These are phyloP conservation scores for Apteryx owenii DNA, from an alignment of 2,113 vertebrate genomes.

Conservation along the genomic window DNA sequence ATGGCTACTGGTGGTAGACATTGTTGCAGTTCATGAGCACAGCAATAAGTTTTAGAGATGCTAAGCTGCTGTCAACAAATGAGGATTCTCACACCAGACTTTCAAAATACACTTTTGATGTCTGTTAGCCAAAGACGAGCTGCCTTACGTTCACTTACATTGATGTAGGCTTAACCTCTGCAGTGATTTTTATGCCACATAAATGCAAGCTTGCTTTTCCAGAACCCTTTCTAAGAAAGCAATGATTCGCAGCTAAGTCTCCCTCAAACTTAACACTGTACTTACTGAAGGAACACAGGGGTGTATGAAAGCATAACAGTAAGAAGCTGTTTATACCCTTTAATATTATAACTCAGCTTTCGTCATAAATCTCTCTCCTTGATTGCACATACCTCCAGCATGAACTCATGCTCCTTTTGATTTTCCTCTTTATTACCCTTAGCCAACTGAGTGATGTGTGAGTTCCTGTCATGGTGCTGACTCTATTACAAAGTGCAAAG, in stretches of 20 bases:
- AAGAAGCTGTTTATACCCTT: slow-evolving; percentile 79
- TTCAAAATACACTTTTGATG: background rate
- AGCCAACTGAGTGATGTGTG: slow-evolving; percentile 78
- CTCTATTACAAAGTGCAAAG: slow-evolving; percentile 81
- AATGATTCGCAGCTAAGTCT: slow-evolving; percentile 46
- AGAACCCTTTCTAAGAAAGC: slow-evolving; percentile 38
- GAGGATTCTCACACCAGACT: background rate
- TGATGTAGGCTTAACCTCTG: background rate
- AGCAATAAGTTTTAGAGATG: background rate
- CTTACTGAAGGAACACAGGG: slow-evolving; percentile 42
- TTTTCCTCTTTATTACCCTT: slow-evolving; percentile 77
- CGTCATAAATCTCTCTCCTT: slow-evolving; percentile 76
- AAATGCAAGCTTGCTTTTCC: slow-evolving; percentile 48
- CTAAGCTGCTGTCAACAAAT: background rate
- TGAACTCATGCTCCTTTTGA: slow-evolving; percentile 74
- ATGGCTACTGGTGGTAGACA: background rate
- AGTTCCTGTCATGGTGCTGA: slow-evolving; percentile 79
- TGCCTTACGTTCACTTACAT: background rate
- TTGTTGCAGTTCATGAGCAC: background rate
- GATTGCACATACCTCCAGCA: slow-evolving; percentile 64
- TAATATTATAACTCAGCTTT: slow-evolving; percentile 75
- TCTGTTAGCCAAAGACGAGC: background rate
- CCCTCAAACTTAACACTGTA: slow-evolving; percentile 55
- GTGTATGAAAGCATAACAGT: slow-evolving; percentile 56
- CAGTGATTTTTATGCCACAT: background rate